A percentile compares a stretch with the other conserved stretches of the same genome.
These are phyloP conservation scores for Zelostemma sp. DNA, from an alignment of 1,140 invertebrate genomes.

Conservation along the genomic window DNA sequence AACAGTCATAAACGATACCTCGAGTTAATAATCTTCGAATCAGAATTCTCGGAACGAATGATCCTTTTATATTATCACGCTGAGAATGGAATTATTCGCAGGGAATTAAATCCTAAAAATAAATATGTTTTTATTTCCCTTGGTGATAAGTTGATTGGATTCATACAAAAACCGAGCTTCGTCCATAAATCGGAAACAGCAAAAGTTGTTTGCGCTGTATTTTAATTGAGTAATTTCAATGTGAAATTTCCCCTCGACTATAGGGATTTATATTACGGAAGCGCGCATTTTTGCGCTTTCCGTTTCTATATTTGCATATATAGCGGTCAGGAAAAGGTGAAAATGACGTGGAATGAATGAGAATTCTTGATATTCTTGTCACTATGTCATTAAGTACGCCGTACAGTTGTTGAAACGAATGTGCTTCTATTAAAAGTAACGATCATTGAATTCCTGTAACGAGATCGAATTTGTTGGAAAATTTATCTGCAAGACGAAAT, in stretches of 20 bases:
- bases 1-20: too few species aligned
- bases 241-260: background rate
- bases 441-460: background rate
- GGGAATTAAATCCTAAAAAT: too few species aligned
- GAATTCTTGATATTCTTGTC: background rate
- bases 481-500: too few species aligned
- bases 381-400: background rate
- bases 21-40: too few species aligned
- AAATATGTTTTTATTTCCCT: too few species aligned
- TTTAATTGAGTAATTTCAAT: conserved; percentile 12
- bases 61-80: too few species aligned
- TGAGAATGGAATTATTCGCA: too few species aligned
- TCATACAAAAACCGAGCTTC: conserved; percentile 1
- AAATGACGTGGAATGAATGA: background rate
- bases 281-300: background rate
- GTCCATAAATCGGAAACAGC: background rate
- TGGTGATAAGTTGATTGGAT: background rate
- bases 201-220: conserved; percentile 5
- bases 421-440: background rate
- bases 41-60: too few species aligned
- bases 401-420: too few species aligned
- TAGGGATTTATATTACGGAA: background rate
- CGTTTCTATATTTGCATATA: background rate
- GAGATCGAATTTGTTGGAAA: background rate
- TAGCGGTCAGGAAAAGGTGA: background rate